Evolutionary conservation across 2,113 vertebrate species (phyloP), one percentile per base, ranked within the genome.

Genomic region (Tragelaphus scriptus): DNA sequence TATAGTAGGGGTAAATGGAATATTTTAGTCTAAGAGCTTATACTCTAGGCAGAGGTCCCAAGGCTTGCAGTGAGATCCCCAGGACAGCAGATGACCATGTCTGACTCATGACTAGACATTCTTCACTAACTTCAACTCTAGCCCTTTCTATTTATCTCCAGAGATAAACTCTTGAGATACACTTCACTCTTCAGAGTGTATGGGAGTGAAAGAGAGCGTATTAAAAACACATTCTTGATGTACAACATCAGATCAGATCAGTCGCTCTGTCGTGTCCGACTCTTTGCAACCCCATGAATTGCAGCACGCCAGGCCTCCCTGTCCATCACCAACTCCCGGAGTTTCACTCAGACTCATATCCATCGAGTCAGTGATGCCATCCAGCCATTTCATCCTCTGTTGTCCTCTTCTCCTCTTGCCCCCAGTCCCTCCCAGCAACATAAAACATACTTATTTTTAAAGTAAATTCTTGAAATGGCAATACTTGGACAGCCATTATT

Each of bases 391-490:
- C 5, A 44, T 44, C 44, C 44, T 44, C 44, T 44, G 44, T 6
- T 44, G 5, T 44, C 44, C 44, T 6, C 44, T 44, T 44, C 44
- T 44, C 44, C 44, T 44, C 44, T 44, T 44, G 44, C 44, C 44
- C 44, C 44, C 6, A 44, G 44, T 44, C 44, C 44, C 44, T 44
- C 6, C 44, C 44, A 44, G 44, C 44, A 44, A 44, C 28, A 86
- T 53, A 89, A 95, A 92, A 68, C 28, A 71, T 68, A 71, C 65
- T 55, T 89, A 85, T 96, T 55, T 85, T 93, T 85, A 85, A 89
- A 71, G 3, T 21, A 32, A 97, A 59, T 32, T 32, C 71, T 53
- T 86, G n/a, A 90, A 80, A 86, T 13, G 32, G 17, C 23, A 93
- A 14, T 71, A 53, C 10, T 81, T 81, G n/a, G 51, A 19, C 32